Evolutionary conservation across 2,797 vertebrate species (phyloP).

Genomic region (Mormyrus proboscirostris): DNA sequence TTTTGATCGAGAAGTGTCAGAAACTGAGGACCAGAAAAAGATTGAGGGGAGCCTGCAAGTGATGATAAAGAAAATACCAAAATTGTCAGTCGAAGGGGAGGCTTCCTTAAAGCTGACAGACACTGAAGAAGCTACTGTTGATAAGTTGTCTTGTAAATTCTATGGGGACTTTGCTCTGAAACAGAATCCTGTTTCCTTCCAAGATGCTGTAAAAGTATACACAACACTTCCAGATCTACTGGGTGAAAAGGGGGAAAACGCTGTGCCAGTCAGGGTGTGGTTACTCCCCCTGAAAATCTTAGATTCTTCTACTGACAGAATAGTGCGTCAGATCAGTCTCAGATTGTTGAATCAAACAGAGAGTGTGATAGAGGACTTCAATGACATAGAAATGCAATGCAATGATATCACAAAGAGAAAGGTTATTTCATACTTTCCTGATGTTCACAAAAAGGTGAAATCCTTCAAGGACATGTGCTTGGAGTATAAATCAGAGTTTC

Average conservation of each 20-base stretch:
- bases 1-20: too few relatives aligned
- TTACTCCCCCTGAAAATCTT: constrained; percentile 43
- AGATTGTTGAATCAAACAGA: constrained; percentile 30
- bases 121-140: too few relatives aligned
- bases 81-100: too few relatives aligned
- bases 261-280: constrained; percentile 24
- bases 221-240: too few relatives aligned
- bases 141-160: too few relatives aligned
- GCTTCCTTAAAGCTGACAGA: too few relatives aligned
- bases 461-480: constrained; percentile 33
- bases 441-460: constrained; percentile 29
- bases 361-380: constrained; percentile 40
- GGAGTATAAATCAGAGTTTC: background rate
- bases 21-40: too few relatives aligned
- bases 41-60: too few relatives aligned
- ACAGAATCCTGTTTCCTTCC: constrained; percentile 14
- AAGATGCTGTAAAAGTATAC: too few relatives aligned
- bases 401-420: constrained; percentile 30
- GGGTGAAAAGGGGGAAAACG: constrained; percentile 26
- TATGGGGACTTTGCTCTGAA: too few relatives aligned
- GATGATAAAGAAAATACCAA: too few relatives aligned
- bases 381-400: constrained; percentile 30
- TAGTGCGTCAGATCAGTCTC: constrained; percentile 40
- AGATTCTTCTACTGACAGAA: constrained; percentile 36
- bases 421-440: constrained; percentile 24